Conservation (phyloP, 2,113 vertebrate species). For the Siniperca chuatsi region DNA sequence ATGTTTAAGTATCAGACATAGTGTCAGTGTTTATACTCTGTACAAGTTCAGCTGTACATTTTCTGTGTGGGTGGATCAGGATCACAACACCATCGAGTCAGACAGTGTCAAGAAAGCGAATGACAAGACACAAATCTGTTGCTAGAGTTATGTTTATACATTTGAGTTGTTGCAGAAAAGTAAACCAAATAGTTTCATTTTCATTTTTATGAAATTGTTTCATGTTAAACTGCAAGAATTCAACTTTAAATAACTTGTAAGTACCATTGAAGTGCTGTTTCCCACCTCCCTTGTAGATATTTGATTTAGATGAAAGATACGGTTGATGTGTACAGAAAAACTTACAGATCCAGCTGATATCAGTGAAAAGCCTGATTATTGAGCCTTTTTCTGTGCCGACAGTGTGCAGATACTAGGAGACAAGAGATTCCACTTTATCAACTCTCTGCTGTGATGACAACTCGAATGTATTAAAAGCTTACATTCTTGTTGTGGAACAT, state of each 20-base stretch:
- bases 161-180: background rate
- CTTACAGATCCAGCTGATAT: background rate
- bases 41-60: slow-evolving; percentile 39
- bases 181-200: background rate
- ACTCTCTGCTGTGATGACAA: slow-evolving; percentile 8
- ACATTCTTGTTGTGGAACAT: slow-evolving; percentile 7
- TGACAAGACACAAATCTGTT: slow-evolving; percentile 32
- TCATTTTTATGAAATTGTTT: too few species aligned
- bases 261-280: background rate
- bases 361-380: slow-evolving; percentile 26
- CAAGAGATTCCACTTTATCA: slow-evolving; percentile 21
- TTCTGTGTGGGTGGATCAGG: slow-evolving; percentile 55
- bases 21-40: slow-evolving; percentile 37
- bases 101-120: slow-evolving; percentile 48
- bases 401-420: background rate
- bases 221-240: background rate
- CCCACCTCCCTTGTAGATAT: background rate
- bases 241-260: background rate
- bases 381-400: background rate
- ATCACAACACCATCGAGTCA: slow-evolving; percentile 40
- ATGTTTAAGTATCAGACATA: slow-evolving; percentile 51
- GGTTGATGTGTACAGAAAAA: slow-evolving; percentile 23
- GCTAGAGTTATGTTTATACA: background rate
- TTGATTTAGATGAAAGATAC: background rate
- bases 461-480: slow-evolving; percentile 37